phyloP scores from a whole-genome alignment of 2,888 invertebrate species.

The Ommatoiulus sabulosus region DNA sequence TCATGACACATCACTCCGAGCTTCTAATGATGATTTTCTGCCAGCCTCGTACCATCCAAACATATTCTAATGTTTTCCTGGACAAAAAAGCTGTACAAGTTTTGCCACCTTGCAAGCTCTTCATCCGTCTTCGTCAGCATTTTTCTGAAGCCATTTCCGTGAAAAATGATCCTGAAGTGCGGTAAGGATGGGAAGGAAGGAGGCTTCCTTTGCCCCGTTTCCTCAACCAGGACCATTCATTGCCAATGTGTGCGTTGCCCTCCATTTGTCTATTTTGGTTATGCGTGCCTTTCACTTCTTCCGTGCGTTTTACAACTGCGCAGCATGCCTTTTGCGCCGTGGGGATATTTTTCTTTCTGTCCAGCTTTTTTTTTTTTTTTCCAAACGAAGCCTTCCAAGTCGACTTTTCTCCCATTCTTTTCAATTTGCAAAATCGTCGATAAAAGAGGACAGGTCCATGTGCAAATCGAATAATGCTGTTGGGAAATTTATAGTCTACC shows the following conservation, averaged over 20 bases:
- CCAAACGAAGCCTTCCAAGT: not conserved
- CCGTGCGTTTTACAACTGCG: not conserved
- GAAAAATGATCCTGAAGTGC: conserved; percentile 1
- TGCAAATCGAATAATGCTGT: conserved; percentile 5
- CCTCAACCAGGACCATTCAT: not conserved
- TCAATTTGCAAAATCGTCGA: not conserved
- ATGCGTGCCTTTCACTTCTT: not conserved
- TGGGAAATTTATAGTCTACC: not conserved
- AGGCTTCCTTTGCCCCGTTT: not conserved
- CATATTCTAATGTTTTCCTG: not conserved
- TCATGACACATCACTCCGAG: no score
- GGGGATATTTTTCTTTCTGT: conserved; percentile 6
- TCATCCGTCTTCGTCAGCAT: not conserved
- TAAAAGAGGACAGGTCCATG: conserved; percentile 19
- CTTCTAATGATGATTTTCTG: not conserved
- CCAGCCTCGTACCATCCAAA: not conserved
- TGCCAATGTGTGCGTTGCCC: conserved; percentile 10
- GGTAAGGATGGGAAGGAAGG: not conserved
- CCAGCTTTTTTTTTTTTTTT: not conserved
- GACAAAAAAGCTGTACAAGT: not conserved
- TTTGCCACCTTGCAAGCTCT: not conserved
- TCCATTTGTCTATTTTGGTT: conserved; percentile 19
- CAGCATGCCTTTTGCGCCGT: not conserved
- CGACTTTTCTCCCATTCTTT: not conserved
- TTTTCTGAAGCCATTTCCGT: not conserved